phyloP scores from a whole-genome alignment of 2,888 invertebrate species.

The Leucoma salicis region DNA sequence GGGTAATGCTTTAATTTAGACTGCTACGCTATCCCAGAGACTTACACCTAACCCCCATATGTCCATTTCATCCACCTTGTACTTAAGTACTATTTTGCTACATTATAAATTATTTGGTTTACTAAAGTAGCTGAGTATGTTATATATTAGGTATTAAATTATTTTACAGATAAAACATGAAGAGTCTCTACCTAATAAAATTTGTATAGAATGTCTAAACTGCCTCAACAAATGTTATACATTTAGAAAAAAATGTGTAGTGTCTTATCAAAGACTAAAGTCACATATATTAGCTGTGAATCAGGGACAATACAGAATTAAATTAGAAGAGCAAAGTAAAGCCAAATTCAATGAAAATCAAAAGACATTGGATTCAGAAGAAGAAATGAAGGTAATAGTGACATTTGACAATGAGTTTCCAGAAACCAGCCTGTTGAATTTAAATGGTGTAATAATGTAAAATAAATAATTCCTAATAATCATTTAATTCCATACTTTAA shows the following conservation, averaged over 20 bases:
- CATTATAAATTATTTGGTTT: too few relatives aligned
- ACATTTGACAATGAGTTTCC: slow-evolving; percentile 25
- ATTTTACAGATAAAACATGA: slow-evolving; percentile 52
- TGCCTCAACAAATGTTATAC: slow-evolving; percentile 87
- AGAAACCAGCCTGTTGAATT: slow-evolving; percentile 37
- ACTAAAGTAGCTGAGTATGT: too few relatives aligned
- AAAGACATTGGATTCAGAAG: slow-evolving; percentile 30
- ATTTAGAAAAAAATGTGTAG: slow-evolving; percentile 88
- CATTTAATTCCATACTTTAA: too few relatives aligned
- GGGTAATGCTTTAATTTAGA: too few relatives aligned
- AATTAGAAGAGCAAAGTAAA: slow-evolving; percentile 11
- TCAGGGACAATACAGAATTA: slow-evolving; percentile 25
- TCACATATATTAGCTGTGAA: slow-evolving; percentile 83
- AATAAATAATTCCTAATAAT: too few relatives aligned
- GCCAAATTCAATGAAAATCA: slow-evolving; percentile 16
- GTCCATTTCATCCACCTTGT: too few relatives aligned
- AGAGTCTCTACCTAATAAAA: slow-evolving; percentile 85
- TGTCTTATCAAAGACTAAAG: slow-evolving; percentile 85
- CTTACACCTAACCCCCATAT: too few relatives aligned
- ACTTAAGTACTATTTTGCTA: too few relatives aligned
- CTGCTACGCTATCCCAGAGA: too few relatives aligned
- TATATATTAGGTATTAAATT: neutral
- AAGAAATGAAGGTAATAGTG: slow-evolving; percentile 26
- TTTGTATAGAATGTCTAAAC: slow-evolving; percentile 86
- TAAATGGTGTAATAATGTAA: slow-evolving; percentile 25